Base-by-base conservation (phyloP, 2,888 invertebrate genomes). In the Leptinotarsa rubiginosa region DNA sequence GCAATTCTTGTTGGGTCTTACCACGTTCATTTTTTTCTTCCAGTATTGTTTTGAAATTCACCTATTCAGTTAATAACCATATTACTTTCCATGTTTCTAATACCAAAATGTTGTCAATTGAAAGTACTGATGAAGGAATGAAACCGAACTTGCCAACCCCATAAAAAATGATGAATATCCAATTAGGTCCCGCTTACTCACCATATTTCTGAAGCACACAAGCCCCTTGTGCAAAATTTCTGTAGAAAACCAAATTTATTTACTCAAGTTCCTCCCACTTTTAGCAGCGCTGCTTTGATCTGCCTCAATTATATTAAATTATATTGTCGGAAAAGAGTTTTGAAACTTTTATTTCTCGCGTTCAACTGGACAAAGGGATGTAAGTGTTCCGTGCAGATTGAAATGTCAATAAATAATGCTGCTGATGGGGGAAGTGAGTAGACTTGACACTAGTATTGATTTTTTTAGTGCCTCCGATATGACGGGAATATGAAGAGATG, bases 351-450 rank as follows among this genome's bases (percentile, higher is more conserved):
- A 41, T 16, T 62, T 18, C 4, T 31, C 62, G 62, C 25, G 5
- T 62, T 31, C 3, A 31, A 2, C 31, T 16, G 13, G n/a, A 62
- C 25, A n/a, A 31, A 41, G 3, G 41, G n/a, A 18, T 16, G 50
- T 62, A 62, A 41, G 18, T 41, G 16, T 16, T 4, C 16, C 1
- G 41, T 62, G 25, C 16, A 62, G 25, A 31, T 31, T 41, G 31
- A 18, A 62, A 62, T 62, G 62, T 41, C 62, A 62, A 62, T 62
- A 62, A 62, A 20, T 25, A 20, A 62, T 62, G 41, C 2, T 62
- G 41, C 62, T 7, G 31, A 10, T 62, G 62, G 56, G 22, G 22
- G 50, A 56, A n/a, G 41, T 62, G 41, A 31, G 56, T 22, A 25
- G 22, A 56, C 22, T 56, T 62, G 41, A n/a, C 4, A n/a, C 31